phyloP scores from a whole-genome alignment of 2,113 vertebrate species.

The Ammodytes marinus region DNA sequence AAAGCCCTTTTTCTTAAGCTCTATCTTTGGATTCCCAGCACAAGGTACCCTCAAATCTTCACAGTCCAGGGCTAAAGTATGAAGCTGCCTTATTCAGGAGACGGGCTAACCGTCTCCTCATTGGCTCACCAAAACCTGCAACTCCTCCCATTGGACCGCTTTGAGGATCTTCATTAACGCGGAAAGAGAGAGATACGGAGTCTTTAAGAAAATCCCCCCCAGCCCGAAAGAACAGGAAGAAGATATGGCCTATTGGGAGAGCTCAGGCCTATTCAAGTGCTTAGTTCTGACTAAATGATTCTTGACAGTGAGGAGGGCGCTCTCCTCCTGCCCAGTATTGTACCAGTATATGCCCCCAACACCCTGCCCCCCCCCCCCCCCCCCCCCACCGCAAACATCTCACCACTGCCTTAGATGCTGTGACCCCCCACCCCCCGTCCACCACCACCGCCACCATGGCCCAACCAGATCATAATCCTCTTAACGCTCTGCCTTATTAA shows the following conservation, averaged over 20 bases:
- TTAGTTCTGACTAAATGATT: constrained; percentile 87
- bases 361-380: constrained; percentile 32
- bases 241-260: constrained; percentile 77
- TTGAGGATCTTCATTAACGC: constrained; percentile 80
- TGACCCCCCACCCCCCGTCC: constrained; percentile 32
- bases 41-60: constrained; percentile 70
- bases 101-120: constrained; percentile 48
- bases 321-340: constrained; percentile 78
- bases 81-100: constrained; percentile 43
- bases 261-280: constrained; percentile 80
- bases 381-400: too few species aligned
- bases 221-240: constrained; percentile 69
- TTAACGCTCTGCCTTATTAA: constrained; percentile 89
- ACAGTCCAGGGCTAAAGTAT: constrained; percentile 56
- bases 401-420: constrained; percentile 56
- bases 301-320: constrained; percentile 86
- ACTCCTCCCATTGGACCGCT: constrained; percentile 63
- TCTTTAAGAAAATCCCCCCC: constrained; percentile 73
- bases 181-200: constrained; percentile 65
- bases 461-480: constrained; percentile 87
- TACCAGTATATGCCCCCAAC: constrained; percentile 56
- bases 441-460: constrained; percentile 58
- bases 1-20: constrained; percentile 57
- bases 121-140: constrained; percentile 63
- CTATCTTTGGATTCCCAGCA: constrained; percentile 63